Evolutionary conservation across 2,113 vertebrate genomes (phyloP), one percentile per base, ranked within the genome.

Genomic region (Accipiter cooperii): DNA sequence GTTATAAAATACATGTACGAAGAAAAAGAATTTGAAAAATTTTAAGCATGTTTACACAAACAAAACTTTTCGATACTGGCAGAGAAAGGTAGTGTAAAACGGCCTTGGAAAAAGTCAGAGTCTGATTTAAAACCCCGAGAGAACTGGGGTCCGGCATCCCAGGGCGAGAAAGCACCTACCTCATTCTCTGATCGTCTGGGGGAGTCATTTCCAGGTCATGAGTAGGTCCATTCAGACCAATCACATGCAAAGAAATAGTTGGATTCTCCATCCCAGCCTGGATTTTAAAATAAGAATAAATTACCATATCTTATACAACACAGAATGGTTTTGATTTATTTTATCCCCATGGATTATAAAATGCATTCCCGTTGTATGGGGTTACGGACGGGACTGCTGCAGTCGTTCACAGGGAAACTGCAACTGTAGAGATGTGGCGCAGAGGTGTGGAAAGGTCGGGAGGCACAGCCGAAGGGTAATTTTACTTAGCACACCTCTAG

Each of bases 191-290:
- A 83, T 99, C 99, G 3, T 99, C 99, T 0, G 99, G 99, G 6
- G 98, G 98, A 90, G 97, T 99, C 99, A 99, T 99, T 97, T 99
- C 99, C 78, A 99, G 98, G 61, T 99, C 99, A 86, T 99, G 99
- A 24, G 99, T 98, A 26, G 99, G 99, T 12, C 99, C 99, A 3
- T 99, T 99, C 34, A 99, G 97, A 96, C 99, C 99, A 44, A 99
- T 99, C 26, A 99, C 98, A 5, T 99, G 99, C 84, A 99, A 97
- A 76, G 98, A 99, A 94, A 99, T 99, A 12, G 98, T 98, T 10
- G 99, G 99, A 95, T 99, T 99, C 95, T 99, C 99, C 93, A 98
- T 99, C 17, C 99, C 99, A 10, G 98, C 99, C 99, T 99, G 96
- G 40, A 94, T 89, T 79, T 94, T 2, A 86, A 96, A 74, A 75